Evolutionary conservation across 2,888 invertebrate genomes (phyloP).

Genomic region (Aspidiotus destructor): DNA sequence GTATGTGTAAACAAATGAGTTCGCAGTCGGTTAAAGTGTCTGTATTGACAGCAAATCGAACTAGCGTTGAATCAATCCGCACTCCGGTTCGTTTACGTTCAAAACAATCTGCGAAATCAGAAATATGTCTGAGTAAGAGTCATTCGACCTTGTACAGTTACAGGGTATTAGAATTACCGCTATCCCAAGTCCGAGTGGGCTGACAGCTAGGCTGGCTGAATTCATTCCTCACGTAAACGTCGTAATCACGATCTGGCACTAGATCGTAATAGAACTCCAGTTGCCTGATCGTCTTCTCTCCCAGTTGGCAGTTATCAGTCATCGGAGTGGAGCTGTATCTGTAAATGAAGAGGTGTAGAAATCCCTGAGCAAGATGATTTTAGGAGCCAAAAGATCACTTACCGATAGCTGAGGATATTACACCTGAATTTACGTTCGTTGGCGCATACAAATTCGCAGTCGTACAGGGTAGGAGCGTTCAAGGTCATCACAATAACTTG

Average conservation of each 20-base stretch:
- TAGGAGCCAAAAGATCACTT: constrained; percentile 33
- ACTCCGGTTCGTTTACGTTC: constrained; percentile 68
- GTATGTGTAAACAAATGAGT: constrained; percentile 62
- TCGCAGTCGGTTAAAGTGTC: constrained; percentile 69
- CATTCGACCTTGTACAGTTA: not conserved
- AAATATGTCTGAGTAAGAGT: not conserved
- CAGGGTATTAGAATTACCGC: constrained; percentile 41
- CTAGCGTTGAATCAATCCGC: constrained; percentile 54
- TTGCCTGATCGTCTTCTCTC: constrained; percentile 58
- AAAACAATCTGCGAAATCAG: constrained; percentile 59
- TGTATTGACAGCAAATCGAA: constrained; percentile 56
- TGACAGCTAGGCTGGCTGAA: constrained; percentile 42
- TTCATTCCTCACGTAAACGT: constrained; percentile 65
- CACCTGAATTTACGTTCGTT: constrained; percentile 61
- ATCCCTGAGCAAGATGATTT: not conserved
- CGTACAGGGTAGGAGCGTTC: constrained; percentile 57
- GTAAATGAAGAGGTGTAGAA: not conserved
- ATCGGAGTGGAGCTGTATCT: constrained; percentile 47
- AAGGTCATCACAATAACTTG: constrained; percentile 57
- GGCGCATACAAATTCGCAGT: constrained; percentile 66
- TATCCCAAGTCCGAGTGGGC: constrained; percentile 38
- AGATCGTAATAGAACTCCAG: constrained; percentile 64
- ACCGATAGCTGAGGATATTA: constrained; percentile 68
- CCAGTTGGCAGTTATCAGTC: constrained; percentile 67
- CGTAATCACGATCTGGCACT: constrained; percentile 63